Evolutionary conservation across 2,113 vertebrate species (phyloP).

Genomic region (Nibea coibor): DNA sequence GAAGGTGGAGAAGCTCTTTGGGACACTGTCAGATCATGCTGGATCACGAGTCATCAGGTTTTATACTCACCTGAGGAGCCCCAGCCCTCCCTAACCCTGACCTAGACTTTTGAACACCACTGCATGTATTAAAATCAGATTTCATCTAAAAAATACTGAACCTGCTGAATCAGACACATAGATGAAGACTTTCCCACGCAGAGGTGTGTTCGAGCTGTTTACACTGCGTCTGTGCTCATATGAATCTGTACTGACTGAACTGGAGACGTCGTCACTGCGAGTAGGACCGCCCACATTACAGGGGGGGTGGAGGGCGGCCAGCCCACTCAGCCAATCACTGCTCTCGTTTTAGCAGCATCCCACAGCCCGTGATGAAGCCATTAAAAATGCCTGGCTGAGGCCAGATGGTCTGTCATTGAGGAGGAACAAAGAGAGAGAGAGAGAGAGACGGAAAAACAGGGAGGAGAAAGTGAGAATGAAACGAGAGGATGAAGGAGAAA

Average conservation of each 20-base stretch:
- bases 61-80: too few species aligned
- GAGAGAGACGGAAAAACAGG: constrained; percentile 9
- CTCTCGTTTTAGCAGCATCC: constrained; percentile 58
- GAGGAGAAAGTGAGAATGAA: constrained; percentile 4
- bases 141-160: too few species aligned
- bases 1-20: too few species aligned
- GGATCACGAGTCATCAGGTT: too few species aligned
- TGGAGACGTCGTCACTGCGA: constrained; percentile 24
- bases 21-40: too few species aligned
- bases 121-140: too few species aligned
- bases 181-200: not conserved
- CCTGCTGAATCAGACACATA: not conserved
- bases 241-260: not conserved
- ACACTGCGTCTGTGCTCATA: not conserved
- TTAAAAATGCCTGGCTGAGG: constrained; percentile 81
- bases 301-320: constrained; percentile 14
- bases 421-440: constrained; percentile 36
- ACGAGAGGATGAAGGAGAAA: constrained; percentile 7
- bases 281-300: constrained; percentile 23
- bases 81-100: too few species aligned
- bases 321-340: constrained; percentile 60
- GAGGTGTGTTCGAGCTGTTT: not conserved
- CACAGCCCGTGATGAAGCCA: constrained; percentile 76
- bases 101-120: too few species aligned
- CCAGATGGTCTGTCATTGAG: constrained; percentile 81